Percentiles rank a stretch among this genome's conserved stretches.
phyloP scores from a whole-genome alignment of 2,113 vertebrate genomes.

The Lagenorhynchus albirostris region DNA sequence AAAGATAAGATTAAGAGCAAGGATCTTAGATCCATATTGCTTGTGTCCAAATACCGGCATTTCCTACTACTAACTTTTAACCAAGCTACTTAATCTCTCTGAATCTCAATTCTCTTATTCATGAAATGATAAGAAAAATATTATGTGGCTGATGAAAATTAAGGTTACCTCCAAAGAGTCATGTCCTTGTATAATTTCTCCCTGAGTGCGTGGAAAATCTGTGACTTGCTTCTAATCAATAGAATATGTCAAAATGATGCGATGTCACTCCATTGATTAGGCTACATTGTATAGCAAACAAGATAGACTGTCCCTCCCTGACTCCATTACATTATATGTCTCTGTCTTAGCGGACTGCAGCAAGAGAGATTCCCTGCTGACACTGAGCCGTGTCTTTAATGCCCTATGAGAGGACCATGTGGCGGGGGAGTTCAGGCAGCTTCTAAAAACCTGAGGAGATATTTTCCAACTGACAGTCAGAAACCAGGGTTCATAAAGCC shows the following conservation, averaged over 20 bases:
- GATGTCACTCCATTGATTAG: neutral
- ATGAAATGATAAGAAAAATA: neutral
- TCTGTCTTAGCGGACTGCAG: neutral
- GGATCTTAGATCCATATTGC: neutral
- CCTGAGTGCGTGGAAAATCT: neutral
- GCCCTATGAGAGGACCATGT: neutral
- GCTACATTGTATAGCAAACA: neutral
- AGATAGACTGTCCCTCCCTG: neutral
- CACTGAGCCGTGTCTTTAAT: neutral
- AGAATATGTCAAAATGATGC: neutral
- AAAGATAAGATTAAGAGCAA: neutral
- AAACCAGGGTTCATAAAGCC: neutral
- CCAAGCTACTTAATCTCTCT: neutral
- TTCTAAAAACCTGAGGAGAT: neutral
- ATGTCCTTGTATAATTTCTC: neutral
- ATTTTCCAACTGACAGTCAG: neutral
- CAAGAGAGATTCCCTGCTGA: neutral
- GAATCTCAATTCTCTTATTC: neutral
- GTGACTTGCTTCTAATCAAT: neutral
- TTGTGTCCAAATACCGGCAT: neutral
- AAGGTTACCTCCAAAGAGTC: neutral
- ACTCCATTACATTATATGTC: neutral
- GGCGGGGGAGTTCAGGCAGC: too few relatives aligned
- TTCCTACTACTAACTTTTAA: neutral
- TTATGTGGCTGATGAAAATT: neutral